Evolutionary conservation across 2,888 invertebrate genomes (phyloP).

Genomic region (Biston stratarius): DNA sequence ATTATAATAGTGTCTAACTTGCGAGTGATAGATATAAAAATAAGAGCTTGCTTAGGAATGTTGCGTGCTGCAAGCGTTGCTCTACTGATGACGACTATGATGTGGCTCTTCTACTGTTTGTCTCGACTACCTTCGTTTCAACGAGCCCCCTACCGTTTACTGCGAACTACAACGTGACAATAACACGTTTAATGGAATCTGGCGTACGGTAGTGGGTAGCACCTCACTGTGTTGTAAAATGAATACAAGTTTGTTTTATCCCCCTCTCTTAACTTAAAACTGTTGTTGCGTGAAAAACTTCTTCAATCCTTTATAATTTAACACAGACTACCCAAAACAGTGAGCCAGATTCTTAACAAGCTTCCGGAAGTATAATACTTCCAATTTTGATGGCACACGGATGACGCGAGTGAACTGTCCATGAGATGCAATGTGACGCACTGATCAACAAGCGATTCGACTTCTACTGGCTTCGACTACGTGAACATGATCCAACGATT

Average conservation of each 20-base stretch:
- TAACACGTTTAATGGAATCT: slow-evolving; percentile 9
- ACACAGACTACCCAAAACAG: slow-evolving; percentile 29
- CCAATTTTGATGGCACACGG: slow-evolving; percentile 74
- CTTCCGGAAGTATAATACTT: slow-evolving; percentile 35
- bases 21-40: slow-evolving; percentile 34
- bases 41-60: slow-evolving; percentile 75
- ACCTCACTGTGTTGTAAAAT: background rate
- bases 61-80: slow-evolving; percentile 73
- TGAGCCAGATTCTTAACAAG: slow-evolving; percentile 36
- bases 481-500: slow-evolving; percentile 69
- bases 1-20: slow-evolving; percentile 10
- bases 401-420: slow-evolving; percentile 59
- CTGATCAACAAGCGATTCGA: slow-evolving; percentile 72
- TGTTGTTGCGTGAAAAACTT: background rate
- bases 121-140: slow-evolving; percentile 45
- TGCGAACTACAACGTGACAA: slow-evolving; percentile 23
- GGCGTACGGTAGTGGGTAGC: slow-evolving; percentile 8
- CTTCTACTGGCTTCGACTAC: slow-evolving; percentile 70
- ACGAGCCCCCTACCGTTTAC: slow-evolving; percentile 33
- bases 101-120: slow-evolving; percentile 56
- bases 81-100: slow-evolving; percentile 50
- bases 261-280: background rate
- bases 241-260: background rate
- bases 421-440: slow-evolving; percentile 64
- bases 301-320: background rate